phyloP scores from a whole-genome alignment of 2,113 vertebrate genomes.

The Saimiri boliviensis region DNA sequence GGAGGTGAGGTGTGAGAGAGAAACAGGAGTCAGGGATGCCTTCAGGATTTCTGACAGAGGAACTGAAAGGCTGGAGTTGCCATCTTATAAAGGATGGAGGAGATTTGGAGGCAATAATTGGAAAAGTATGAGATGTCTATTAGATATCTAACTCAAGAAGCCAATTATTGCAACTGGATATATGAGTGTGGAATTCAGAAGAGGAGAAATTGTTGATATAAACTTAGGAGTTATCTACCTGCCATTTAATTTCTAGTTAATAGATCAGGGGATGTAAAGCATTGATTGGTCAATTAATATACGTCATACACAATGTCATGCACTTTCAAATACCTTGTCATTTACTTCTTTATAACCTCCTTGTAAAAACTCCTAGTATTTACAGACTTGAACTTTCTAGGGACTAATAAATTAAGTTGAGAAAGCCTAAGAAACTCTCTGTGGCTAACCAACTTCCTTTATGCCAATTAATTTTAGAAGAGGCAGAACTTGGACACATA shows the following conservation, averaged over 20 bases:
- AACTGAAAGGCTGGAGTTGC: background rate
- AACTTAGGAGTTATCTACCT: background rate
- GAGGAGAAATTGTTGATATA: background rate
- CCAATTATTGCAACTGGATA: background rate
- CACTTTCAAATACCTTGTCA: background rate
- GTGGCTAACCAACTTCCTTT: slow-evolving; percentile 18
- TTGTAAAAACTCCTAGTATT: background rate
- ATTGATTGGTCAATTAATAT: background rate
- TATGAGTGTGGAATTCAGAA: background rate
- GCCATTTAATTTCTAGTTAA: background rate
- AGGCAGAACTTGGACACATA: slow-evolving; percentile 13
- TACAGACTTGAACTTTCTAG: background rate
- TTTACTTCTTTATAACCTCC: background rate
- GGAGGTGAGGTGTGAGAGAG: background rate
- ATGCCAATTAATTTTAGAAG: slow-evolving; percentile 20
- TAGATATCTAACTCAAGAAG: background rate
- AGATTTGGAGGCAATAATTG: background rate
- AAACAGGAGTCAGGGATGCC: background rate
- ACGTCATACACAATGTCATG: background rate
- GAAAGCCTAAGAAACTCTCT: background rate
- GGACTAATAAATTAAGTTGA: slow-evolving; percentile 34
- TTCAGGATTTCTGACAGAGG: background rate
- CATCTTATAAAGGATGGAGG: background rate
- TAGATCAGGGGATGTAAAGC: background rate
- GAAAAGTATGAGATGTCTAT: background rate